Evolutionary conservation across 2,888 invertebrate species (phyloP).

Genomic region (Macrophya alboannulata): DNA sequence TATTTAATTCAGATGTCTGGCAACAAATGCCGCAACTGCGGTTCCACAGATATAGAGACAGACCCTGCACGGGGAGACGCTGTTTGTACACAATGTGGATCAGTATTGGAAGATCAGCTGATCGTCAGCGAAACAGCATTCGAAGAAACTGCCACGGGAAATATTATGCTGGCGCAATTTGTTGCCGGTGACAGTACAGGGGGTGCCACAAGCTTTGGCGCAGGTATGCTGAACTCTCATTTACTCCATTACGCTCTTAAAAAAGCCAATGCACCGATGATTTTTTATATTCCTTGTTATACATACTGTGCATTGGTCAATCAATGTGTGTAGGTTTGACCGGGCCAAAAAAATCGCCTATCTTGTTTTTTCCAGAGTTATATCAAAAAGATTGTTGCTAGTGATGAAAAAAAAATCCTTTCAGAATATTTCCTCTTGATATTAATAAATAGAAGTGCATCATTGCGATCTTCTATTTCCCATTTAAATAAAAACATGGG

Average conservation of each 20-base stretch:
- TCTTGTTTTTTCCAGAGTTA: no score
- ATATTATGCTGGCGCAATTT: slow-evolving; percentile 94
- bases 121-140: slow-evolving; percentile 99
- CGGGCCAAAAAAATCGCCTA: no score
- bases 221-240: slow-evolving; percentile 80
- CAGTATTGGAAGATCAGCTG: slow-evolving; percentile 96
- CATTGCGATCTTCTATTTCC: no score
- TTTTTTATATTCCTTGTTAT: not conserved
- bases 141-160: slow-evolving; percentile 95
- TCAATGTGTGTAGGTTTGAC: no score
- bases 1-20: slow-evolving; percentile 81
- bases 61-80: slow-evolving; percentile 97
- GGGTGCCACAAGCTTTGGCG: slow-evolving; percentile 91
- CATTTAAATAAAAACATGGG: no score
- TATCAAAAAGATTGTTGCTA: no score
- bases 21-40: slow-evolving; percentile 93
- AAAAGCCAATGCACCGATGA: not conserved
- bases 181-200: slow-evolving; percentile 95
- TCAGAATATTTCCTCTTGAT: no score
- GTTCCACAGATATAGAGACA: slow-evolving; percentile 95
- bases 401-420: no score
- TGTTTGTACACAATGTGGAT: slow-evolving; percentile 97
- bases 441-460: no score
- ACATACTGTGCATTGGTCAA: not conserved
- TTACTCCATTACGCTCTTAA: not conserved